Percentiles rank a stretch among this genome's conserved stretches.
These are phyloP conservation scores for Formicarius rufipectus DNA, from an alignment of 2,113 vertebrate species.

Conservation along the genomic window DNA sequence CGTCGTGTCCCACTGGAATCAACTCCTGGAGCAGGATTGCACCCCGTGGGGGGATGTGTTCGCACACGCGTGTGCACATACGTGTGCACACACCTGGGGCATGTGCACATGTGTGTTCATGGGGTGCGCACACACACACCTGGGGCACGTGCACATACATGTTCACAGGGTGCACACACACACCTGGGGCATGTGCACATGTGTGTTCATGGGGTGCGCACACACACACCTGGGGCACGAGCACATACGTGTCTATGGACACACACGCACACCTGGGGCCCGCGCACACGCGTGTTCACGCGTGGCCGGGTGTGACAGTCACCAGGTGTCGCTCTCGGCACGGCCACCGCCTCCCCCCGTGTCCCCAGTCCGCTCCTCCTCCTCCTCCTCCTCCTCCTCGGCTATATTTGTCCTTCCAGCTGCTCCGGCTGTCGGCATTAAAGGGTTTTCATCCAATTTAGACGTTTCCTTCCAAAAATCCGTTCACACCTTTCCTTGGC, in stretches of 20 bases:
- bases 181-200: too few species aligned
- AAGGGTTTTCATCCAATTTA: not conserved
- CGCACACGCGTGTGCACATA: not conserved
- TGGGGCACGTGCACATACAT: too few species aligned
- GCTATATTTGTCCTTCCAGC: constrained; percentile 43
- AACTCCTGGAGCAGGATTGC: not conserved
- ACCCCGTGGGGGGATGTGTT: not conserved
- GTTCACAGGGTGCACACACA: not conserved
- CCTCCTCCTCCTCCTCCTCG: not conserved
- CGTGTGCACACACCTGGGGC: not conserved
- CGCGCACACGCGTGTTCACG: not conserved
- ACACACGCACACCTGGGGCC: not conserved
- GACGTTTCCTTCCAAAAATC: constrained; percentile 19
- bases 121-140: too few species aligned
- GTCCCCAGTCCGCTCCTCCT: not conserved
- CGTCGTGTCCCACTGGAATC: fast-evolving
- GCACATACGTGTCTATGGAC: not conserved
- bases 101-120: not conserved
- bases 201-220: not conserved
- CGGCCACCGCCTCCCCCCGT: not conserved
- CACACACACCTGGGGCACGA: too few species aligned
- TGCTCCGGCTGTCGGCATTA: constrained; percentile 19
- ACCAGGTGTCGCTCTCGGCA: constrained; percentile 45
- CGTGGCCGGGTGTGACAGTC: not conserved
- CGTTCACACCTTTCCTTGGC: not conserved